Base-by-base conservation (phyloP, 23 tunicate genomes). In the Clavelina lepadiformis region DNA sequence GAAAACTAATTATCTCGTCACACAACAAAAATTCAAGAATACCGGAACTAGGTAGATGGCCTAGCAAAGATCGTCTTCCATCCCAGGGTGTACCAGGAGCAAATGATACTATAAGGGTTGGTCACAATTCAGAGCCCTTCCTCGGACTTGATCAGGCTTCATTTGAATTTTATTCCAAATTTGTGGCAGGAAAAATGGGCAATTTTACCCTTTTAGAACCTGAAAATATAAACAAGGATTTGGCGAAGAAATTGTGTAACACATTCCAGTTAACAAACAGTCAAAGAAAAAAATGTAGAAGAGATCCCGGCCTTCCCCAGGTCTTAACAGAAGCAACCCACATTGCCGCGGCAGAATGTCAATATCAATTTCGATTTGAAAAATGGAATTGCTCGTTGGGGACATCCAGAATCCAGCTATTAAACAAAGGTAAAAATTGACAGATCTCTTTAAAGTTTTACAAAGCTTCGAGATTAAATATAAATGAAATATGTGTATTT, bases 291-390 rank as follows among this genome's bases (percentile, higher is more conserved):
- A 64, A 79, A 50, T 86, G 95, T 57, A 65, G 54, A 46, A 46
- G 75, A 58, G 95, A 86, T 67, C 76, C 95, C 33, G 95, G 95
- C 2, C 46, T 86, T 71, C 95, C 95, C 18, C 95, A 86, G 47
- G 83, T 86, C 28, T 50, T 86, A 28, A 58, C 70, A 45, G 83
- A 86, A 49, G 95, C 95, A 31, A 86, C 83, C 36, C 79, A 69
- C 56, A 77, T 78, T 0, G 82, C 95, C 7, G 95, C 82, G 25
- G 73, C 85, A 2, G 95, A 86, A 59, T 86, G 95, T 47, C 83
- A 79, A 33, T 72, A 71, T 45, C 95, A 86, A 65, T 86, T 86
- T 50, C 74, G 95, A 6, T 77, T 61, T 49, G 95, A 86, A 66
- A 56, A 80, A 33, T 86, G 95, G 95, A 86, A 86, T 49, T 86